Evolutionary conservation across 2,888 invertebrate species (phyloP), one percentile per base, ranked within the genome.

Genomic region (Torymus tubicola): DNA sequence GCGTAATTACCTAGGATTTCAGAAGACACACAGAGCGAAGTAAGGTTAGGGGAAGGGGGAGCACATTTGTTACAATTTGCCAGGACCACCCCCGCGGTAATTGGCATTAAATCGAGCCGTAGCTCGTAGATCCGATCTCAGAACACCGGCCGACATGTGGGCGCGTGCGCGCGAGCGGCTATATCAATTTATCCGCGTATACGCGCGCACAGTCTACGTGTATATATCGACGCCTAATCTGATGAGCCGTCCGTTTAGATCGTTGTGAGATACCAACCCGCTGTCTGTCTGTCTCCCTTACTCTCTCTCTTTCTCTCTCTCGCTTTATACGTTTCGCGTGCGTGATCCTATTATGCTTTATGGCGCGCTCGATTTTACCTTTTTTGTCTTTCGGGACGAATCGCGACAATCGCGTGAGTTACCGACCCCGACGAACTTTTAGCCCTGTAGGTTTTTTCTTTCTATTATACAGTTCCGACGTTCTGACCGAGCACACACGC

Each of bases 71-170:
- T 85, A 85, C 86, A 87, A 89, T 87, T 89, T 88, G 85, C 85
- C 85, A 84, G 70, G 83, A 78, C 83, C 82, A 82, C 84, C 84
- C 81, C 80, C 81, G 76, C 73, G 83, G 85, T 88, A 88, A 89
- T 89, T 89, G 86, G 85, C 85, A 87, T 87, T 89, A 89, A 89
- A 89, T 88, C 87, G 87, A 84, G 80, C 81, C 73, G 84, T 84
- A 31, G n/a, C n/a, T n/a, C 14, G 21, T 60, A 73, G 85, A 88
- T 88, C 86, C 84, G 71, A 80, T 71, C 69, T 73, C 24, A 24
- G 24, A 24, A 24, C 24, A 24, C 64, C 73, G 42, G 31, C 12
- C 72, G 82, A 82, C 84, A 84, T 84, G 77, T 83, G 81, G 83
- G 64, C 61, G 69, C 11, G 70, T 31, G 65, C 63, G n/a, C 31